Evolutionary conservation across 2,113 vertebrate genomes (phyloP).

Genomic region (Festucalex cinctus): DNA sequence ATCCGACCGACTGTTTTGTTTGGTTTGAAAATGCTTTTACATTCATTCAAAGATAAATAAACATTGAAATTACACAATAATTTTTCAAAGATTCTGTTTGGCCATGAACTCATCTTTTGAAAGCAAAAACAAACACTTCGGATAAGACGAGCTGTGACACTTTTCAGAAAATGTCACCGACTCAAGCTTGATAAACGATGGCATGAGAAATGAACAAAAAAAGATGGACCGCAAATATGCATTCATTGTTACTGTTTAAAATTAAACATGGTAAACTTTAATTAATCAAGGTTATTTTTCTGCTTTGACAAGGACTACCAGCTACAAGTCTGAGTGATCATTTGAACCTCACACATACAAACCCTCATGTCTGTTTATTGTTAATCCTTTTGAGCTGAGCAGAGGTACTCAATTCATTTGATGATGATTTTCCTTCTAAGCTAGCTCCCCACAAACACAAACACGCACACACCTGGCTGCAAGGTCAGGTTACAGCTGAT

Average conservation of each 20-base stretch:
- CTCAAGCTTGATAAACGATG: not conserved
- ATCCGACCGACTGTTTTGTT: conserved; percentile 43
- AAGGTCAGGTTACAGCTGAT: conserved; percentile 94
- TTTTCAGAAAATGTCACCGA: conserved; percentile 3
- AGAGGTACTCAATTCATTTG: conserved; percentile 99
- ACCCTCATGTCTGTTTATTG: conserved; percentile 48
- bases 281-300: too few relatives aligned
- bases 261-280: not conserved
- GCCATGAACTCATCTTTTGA: conserved; percentile 12
- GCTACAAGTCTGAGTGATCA: not conserved
- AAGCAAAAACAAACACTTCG: not conserved
- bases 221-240: not conserved
- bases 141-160: not conserved
- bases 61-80: conserved; percentile 56
- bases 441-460: conserved; percentile 43
- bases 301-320: not conserved
- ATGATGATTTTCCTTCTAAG: conserved; percentile 71
- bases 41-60: conserved; percentile 34
- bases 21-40: conserved; percentile 46
- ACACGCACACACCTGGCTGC: conserved; percentile 78
- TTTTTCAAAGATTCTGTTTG: conserved; percentile 56
- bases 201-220: not conserved
- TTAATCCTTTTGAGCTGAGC: conserved; percentile 90
- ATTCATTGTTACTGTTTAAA: not conserved
- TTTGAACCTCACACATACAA: not conserved